Conservation (phyloP, 2,797 vertebrate genomes). For the Ctenopoma kingsleyae region DNA sequence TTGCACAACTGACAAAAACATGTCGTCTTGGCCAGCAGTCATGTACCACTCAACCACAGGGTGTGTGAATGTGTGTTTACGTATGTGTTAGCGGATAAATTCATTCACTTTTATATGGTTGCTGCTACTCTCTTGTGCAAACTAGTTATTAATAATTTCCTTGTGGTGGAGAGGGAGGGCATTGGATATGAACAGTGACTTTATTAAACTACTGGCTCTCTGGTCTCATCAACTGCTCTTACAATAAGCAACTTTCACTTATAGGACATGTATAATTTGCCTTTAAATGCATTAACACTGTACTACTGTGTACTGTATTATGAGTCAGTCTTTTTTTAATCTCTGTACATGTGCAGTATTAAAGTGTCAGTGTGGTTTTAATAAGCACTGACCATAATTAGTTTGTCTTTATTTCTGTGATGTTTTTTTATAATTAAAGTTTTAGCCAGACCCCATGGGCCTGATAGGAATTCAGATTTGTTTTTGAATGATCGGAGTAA, state of each 20-base stretch:
- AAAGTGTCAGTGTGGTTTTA: not conserved
- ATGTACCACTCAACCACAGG: conserved; percentile 66
- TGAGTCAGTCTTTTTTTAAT: not conserved
- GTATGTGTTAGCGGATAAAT: conserved; percentile 16
- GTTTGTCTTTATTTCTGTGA: not conserved
- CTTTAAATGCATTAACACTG: too few relatives aligned
- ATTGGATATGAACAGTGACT: not conserved
- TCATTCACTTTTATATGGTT: conserved; percentile 23
- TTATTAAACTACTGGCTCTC: not conserved
- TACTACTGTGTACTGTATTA: not conserved
- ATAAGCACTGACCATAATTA: not conserved
- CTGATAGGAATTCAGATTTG: not conserved
- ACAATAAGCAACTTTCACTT: too few relatives aligned
- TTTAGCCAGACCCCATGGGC: not conserved
- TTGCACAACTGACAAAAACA: conserved; percentile 60
- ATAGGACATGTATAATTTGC: too few relatives aligned
- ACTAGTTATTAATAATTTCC: conserved; percentile 26
- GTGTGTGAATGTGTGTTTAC: conserved; percentile 25
- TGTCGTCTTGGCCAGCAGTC: conserved; percentile 61
- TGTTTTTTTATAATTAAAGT: not conserved
- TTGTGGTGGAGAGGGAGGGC: conserved; percentile 15
- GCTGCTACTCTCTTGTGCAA: not conserved
- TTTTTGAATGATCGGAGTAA: not conserved
- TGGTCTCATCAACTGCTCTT: too few relatives aligned
- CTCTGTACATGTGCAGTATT: too few relatives aligned